phyloP scores from a whole-genome alignment of 2,797 vertebrate species.

The Tiaroga cobitis region DNA sequence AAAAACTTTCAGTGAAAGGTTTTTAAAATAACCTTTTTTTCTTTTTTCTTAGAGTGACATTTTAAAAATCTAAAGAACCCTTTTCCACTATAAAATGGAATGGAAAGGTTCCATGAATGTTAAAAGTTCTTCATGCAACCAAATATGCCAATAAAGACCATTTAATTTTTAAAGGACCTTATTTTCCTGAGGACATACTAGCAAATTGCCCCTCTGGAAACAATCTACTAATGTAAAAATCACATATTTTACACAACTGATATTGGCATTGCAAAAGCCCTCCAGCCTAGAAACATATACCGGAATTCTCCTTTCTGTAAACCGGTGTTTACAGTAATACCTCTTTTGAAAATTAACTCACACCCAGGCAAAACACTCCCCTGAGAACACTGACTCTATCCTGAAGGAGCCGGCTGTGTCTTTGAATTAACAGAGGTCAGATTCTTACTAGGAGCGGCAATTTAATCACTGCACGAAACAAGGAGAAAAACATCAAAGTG shows the following conservation, averaged over 20 bases:
- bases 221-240: background rate
- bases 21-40: background rate
- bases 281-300: background rate
- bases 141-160: background rate
- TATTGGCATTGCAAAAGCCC: background rate
- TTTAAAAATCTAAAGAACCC: background rate
- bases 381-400: constrained; percentile 53
- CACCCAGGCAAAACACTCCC: background rate
- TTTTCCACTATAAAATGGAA: background rate
- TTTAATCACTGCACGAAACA: constrained; percentile 81
- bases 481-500: constrained; percentile 86
- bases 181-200: background rate
- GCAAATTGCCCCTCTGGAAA: background rate
- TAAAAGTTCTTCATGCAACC: background rate
- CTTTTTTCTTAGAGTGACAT: background rate
- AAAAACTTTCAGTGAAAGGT: background rate
- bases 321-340: background rate
- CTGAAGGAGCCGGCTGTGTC: constrained; percentile 69
- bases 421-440: constrained; percentile 79
- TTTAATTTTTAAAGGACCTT: background rate
- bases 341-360: background rate
- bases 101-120: background rate
- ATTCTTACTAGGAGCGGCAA: constrained; percentile 81
- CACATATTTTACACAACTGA: background rate
- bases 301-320: background rate